Percentiles rank a stretch among this genome's conserved stretches.
Conservation (phyloP, 2,113 vertebrate species). For the Strix aluco region DNA sequence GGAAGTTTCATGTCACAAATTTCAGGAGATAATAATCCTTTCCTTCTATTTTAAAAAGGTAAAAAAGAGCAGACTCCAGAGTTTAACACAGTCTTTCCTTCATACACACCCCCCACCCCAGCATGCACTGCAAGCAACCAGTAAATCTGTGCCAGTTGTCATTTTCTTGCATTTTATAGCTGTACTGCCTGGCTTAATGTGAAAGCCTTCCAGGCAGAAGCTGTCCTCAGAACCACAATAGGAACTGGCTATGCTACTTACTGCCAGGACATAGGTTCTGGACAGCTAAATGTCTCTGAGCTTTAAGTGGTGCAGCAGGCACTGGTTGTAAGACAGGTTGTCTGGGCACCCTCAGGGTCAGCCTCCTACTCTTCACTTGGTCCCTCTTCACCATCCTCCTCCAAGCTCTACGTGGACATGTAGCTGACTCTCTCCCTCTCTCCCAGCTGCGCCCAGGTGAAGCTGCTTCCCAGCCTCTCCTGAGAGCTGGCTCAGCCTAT, state of each 20-base stretch:
- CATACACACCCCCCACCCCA: fast-evolving
- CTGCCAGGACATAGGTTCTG: neutral
- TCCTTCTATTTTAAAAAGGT: neutral
- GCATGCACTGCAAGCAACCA: neutral
- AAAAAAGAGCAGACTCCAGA: neutral
- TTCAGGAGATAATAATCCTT: neutral
- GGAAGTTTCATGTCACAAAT: neutral
- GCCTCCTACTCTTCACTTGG: neutral
- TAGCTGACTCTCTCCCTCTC: neutral
- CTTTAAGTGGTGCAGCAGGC: neutral
- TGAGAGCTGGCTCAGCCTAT: fast-evolving
- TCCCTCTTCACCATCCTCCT: neutral
- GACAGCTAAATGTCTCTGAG: neutral
- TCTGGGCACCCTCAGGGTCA: neutral
- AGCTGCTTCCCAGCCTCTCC: neutral
- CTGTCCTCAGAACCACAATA: neutral
- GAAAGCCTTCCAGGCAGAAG: neutral
- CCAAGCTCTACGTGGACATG: neutral
- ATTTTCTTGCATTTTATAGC: neutral
- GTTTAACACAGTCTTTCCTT: neutral
- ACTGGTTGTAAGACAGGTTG: neutral
- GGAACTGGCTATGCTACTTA: fast-evolving
- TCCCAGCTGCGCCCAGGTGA: neutral
- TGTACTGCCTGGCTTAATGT: neutral
- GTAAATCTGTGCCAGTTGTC: neutral